Evolutionary conservation across 2,797 vertebrate species (phyloP), one percentile per base, ranked within the genome.

Genomic region (Karalla daura): DNA sequence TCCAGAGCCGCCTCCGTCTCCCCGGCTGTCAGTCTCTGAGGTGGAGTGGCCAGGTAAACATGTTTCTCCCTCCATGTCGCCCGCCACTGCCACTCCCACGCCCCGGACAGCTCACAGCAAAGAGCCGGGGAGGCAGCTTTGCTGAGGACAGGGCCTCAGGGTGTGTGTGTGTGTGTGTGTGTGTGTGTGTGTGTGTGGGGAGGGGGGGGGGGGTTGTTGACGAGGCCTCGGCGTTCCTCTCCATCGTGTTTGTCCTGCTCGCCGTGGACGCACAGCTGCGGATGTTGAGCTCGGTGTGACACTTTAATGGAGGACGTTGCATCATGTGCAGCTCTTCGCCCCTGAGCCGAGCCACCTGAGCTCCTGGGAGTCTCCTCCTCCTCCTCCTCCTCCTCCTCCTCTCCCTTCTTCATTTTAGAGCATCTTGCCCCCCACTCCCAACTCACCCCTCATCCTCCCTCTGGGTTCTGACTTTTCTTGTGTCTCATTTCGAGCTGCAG

Each of bases 11-110:
- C 61, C 45, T 73, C 85, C 77, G 64, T 81, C 70, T 91, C 91
- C 92, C 88, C 83, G 83, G 76, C 89, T 91, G 87, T 78, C 84
- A 70, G 88, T 93, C 93, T 95, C 93, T 90, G 86, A 93, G 93
- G 93, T 92, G 87, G 86, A 89, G 59, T 86, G 91, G 85, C 89
- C 92, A 90, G 88, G 94, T 94, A 94, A 94, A 95, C 93, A 94
- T 80, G 83, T 81, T 83, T 74, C 84, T 68, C 56, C 59, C 35
- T 68, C 54, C 46, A 72, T 56, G 62, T 62, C 74, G 46, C 46
- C 49, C 52, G n/a, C n/a, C n/a, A n/a, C n/a, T n/a, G n/a, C n/a
- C n/a, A n/a, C n/a, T n/a, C 0, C 46, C 9, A 12, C 5, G 12
- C 2, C 63, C 58, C 47, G 75, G 89, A 86, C 84, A 69, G 67